A percentile compares a stretch with the other conserved stretches of the same genome.
Evolutionary conservation across 2,797 vertebrate species (phyloP).

Genomic region (Mallotus villosus): DNA sequence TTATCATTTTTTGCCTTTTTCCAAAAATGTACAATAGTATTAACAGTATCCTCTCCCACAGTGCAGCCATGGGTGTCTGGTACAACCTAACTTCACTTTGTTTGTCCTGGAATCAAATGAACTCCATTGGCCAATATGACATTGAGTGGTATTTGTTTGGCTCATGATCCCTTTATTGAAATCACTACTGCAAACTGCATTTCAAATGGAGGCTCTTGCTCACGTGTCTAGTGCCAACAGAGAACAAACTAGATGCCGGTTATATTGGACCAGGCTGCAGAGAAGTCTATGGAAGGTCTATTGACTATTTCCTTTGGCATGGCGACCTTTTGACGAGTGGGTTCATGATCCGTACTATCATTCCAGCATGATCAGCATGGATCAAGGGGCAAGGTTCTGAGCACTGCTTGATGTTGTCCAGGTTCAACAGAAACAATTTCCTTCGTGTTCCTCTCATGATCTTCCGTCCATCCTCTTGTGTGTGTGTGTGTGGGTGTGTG

Average conservation of each 20-base stretch:
- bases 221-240: conserved; percentile 20
- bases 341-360: conserved; percentile 48
- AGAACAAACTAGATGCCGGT: conserved; percentile 49
- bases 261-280: conserved; percentile 48
- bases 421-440: conserved; percentile 31
- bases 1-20: conserved; percentile 74
- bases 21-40: conserved; percentile 85
- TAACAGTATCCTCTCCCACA: conserved; percentile 90
- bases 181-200: neutral
- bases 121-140: conserved; percentile 41
- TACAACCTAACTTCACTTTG: conserved; percentile 48
- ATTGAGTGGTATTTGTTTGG: conserved; percentile 4
- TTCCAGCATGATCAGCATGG: conserved; percentile 53
- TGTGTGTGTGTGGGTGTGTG: conserved; percentile 2
- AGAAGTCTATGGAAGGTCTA: conserved; percentile 69
- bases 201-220: neutral
- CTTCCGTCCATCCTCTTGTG: neutral
- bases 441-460: conserved; percentile 37
- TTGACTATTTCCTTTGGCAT: conserved; percentile 74
- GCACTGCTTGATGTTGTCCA: conserved; percentile 47
- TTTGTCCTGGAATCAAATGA: conserved; percentile 48
- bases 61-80: conserved; percentile 76
- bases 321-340: conserved; percentile 43
- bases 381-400: conserved; percentile 49
- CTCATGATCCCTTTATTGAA: neutral